phyloP scores from a whole-genome alignment of 2,888 invertebrate genomes.

The Exephanes ischioxanthus region DNA sequence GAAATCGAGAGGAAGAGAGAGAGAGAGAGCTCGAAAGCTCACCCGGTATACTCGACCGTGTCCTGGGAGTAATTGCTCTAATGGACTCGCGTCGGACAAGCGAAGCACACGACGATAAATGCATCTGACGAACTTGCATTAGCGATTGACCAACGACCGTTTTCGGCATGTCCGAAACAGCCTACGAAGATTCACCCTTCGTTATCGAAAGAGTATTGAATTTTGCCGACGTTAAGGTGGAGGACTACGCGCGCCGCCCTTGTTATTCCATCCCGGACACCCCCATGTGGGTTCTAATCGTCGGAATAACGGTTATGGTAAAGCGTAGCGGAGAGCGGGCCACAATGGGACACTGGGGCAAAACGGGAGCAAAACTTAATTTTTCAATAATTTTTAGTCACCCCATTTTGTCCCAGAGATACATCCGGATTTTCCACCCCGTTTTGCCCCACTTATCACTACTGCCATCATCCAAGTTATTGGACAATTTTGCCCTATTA shows the following conservation, averaged over 20 bases:
- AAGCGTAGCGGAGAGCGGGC: not conserved
- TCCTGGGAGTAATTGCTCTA: conserved; percentile 72
- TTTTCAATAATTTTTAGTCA: too few species aligned
- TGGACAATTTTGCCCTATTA: too few species aligned
- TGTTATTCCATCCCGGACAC: not conserved
- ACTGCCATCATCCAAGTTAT: too few species aligned
- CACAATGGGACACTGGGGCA: too few species aligned
- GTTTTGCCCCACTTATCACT: too few species aligned
- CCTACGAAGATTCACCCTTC: not conserved
- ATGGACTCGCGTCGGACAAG: conserved; percentile 69
- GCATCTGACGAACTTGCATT: conserved; percentile 72
- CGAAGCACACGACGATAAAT: conserved; percentile 68
- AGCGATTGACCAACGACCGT: conserved; percentile 66
- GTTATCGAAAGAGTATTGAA: conserved; percentile 40
- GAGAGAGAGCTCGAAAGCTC: conserved; percentile 24
- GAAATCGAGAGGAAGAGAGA: conserved; percentile 28
- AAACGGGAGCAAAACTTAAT: too few species aligned
- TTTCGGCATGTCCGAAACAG: conserved; percentile 46
- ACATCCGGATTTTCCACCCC: too few species aligned
- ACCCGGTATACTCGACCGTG: conserved; percentile 50
- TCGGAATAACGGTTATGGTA: not conserved
- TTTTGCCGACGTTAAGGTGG: not conserved
- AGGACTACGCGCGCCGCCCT: not conserved
- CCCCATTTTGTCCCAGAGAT: too few species aligned
- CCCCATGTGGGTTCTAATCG: not conserved